These are phyloP conservation scores for Drosophila hamatofila DNA, from an alignment of 2,888 invertebrate species.

Conservation along the genomic window DNA sequence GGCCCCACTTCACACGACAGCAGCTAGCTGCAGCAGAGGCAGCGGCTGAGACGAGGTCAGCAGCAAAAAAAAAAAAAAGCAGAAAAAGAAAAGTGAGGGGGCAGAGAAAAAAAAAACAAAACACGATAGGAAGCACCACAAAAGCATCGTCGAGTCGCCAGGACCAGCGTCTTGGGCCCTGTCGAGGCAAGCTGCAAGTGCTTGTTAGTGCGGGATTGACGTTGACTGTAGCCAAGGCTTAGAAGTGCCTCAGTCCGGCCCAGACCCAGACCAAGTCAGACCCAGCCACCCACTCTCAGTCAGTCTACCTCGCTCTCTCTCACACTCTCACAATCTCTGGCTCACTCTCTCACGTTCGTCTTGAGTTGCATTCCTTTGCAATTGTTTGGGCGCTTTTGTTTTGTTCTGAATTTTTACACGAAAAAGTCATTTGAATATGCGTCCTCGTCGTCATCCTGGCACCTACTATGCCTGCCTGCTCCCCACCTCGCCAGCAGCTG, in stretches of 20 bases:
- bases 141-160: conserved; percentile 57
- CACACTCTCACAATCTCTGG: background rate
- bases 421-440: conserved; percentile 81
- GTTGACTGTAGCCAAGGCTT: conserved; percentile 68
- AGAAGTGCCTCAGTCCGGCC: conserved; percentile 55
- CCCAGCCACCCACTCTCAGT: conserved; percentile 2
- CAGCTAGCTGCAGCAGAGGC: conserved; percentile 31
- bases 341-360: conserved; percentile 13
- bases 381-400: conserved; percentile 77
- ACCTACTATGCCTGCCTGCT: background rate
- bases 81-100: conserved; percentile 4
- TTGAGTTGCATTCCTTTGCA: conserved; percentile 78
- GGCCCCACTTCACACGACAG: conserved; percentile 81
- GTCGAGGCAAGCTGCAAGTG: conserved; percentile 70
- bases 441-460: conserved; percentile 34
- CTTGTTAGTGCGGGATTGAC: conserved; percentile 77
- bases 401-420: conserved; percentile 77
- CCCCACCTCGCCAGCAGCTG: background rate
- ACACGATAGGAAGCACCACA: conserved; percentile 64
- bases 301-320: background rate
- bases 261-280: conserved; percentile 5
- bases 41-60: conserved; percentile 3
- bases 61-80: conserved; percentile 2
- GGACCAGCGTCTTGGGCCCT: conserved; percentile 50
- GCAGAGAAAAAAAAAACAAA: conserved; percentile 32